Base-by-base conservation (phyloP, 64 coral and sea anemone species). In the Porites lutea region DNA sequence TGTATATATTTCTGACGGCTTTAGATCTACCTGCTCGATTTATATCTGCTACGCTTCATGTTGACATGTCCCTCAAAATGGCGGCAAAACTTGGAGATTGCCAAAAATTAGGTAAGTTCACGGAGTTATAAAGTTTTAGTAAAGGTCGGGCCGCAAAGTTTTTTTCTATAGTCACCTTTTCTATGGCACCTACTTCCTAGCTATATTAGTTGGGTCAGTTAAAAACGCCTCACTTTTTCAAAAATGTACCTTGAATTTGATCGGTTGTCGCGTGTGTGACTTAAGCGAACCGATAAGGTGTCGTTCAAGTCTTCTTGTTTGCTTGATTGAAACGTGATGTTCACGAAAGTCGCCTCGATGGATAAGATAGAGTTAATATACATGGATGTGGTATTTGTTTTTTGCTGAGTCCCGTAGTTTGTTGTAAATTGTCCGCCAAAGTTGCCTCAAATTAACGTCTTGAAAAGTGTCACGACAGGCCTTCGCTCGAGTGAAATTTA, bases 21-120 rank as follows among this genome's bases (percentile, higher is more conserved):
- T 61, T 61, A 80, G 53, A 80, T 80, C 77, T 60, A 59, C 49
- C 55, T 80, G 77, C 77, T 80, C 20, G 53, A 80, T 80, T 80
- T 61, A 60, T 61, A 80, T 80, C 77, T 80, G 55, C 19, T 60
- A 80, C 53, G 54, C 77, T 80, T 80, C 77, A 59, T 80, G 21
- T 61, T 60, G 77, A 80, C 53, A 44, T 60, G 23, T 61, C 77
- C 77, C 77, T 80, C 22, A 80, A 46, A 80, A 62, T 61, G 54
- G 77, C 55, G 77, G 77, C 55, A 52, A 80, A 80, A 80, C n/a
- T 37, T 37, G 27, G 27, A 37, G 27, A 37, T 37, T 37, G 27
- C 27, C 27, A 1, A 37, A 37, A 37, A 37, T 37, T 37, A 37
- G 27, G 27, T 37, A 37, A 37, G 27, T 37, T 37, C 27, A 37